Percentiles rank a stretch among this genome's conserved stretches.
Evolutionary conservation across 2,113 vertebrate genomes (phyloP).

Genomic region (Origma solitaria): DNA sequence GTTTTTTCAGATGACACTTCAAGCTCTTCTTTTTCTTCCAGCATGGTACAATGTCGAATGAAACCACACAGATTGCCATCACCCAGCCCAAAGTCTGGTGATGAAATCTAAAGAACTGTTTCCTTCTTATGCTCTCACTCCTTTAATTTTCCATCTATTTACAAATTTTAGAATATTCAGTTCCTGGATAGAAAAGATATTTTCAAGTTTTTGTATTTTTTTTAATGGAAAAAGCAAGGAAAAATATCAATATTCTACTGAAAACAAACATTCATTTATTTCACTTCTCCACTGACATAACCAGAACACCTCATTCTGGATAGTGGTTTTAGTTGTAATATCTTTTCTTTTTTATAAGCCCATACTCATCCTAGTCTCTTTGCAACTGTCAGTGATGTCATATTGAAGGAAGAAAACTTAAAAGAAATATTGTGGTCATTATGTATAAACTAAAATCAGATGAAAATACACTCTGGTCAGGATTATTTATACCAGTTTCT

Average conservation of each 20-base stretch:
- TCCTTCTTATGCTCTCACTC: neutral
- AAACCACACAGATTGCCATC: neutral
- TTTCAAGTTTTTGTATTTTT: neutral
- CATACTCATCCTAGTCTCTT: neutral
- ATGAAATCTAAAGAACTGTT: neutral
- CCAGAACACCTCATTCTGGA: neutral
- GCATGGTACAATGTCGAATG: neutral
- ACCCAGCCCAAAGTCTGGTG: neutral
- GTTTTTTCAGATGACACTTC: neutral
- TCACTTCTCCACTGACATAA: neutral
- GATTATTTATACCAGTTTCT: neutral
- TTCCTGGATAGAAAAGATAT: neutral
- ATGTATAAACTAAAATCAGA: neutral
- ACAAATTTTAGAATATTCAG: neutral
- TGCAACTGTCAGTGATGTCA: neutral
- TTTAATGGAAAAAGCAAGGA: neutral
- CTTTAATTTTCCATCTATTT: neutral
- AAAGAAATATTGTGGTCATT: neutral
- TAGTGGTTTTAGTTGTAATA: fast-evolving
- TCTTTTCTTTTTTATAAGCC: neutral
- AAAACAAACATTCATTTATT: neutral
- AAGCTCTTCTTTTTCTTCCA: neutral
- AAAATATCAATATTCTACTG: neutral
- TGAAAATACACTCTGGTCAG: neutral
- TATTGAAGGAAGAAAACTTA: neutral